A percentile compares a stretch with the other conserved stretches of the same genome.
phyloP scores from a whole-genome alignment of 2,888 invertebrate genomes.

The Synanthedon tipuliformis region DNA sequence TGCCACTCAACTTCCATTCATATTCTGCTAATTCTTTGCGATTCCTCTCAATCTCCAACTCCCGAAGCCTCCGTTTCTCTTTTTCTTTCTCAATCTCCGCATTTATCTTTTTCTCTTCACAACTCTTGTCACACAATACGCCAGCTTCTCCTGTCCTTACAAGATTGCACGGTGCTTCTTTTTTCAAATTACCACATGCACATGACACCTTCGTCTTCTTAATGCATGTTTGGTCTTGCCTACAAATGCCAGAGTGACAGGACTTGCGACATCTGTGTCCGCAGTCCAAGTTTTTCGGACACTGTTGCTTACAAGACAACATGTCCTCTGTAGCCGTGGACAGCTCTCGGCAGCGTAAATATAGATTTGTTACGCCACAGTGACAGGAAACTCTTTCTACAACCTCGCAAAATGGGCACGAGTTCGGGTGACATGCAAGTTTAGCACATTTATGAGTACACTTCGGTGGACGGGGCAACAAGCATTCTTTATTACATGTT shows the following conservation, averaged over 20 bases:
- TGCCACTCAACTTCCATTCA: constrained; percentile 80
- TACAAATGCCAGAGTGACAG: constrained; percentile 82
- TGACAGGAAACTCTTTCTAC: constrained; percentile 81
- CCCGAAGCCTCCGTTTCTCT: constrained; percentile 67
- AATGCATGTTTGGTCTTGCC: constrained; percentile 75
- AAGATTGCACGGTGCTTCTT: constrained; percentile 76
- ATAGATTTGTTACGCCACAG: constrained; percentile 82
- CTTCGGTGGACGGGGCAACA: constrained; percentile 73
- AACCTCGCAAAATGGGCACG: constrained; percentile 81
- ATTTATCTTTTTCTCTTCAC: constrained; percentile 70
- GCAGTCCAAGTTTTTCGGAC: constrained; percentile 87
- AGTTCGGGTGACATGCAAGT: constrained; percentile 77
- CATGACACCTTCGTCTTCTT: constrained; percentile 86
- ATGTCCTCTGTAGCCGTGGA: constrained; percentile 58
- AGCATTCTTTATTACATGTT: constrained; percentile 67
- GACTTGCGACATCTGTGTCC: constrained; percentile 82
- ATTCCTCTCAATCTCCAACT: constrained; percentile 75
- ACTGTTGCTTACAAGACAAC: constrained; percentile 83
- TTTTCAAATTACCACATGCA: constrained; percentile 80
- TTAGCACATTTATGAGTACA: constrained; percentile 81
- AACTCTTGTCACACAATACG: constrained; percentile 75
- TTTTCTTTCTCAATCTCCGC: constrained; percentile 63
- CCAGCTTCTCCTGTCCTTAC: constrained; percentile 51
- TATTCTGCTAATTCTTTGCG: constrained; percentile 80
- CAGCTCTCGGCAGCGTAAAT: constrained; percentile 80